Conservation (phyloP, 2,888 invertebrate genomes). For the Netelia inedita region DNA sequence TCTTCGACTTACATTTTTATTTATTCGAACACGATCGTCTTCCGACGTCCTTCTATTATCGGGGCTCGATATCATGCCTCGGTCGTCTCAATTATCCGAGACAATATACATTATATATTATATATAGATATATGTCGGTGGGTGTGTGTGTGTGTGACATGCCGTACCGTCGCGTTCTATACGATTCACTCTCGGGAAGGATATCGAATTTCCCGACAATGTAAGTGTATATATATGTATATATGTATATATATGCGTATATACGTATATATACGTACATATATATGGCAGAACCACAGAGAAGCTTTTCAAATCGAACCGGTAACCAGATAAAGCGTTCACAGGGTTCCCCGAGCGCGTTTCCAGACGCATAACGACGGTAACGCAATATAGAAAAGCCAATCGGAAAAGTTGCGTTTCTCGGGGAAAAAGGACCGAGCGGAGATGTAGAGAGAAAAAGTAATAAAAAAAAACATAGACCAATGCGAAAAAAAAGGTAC, state of each 20-base stretch:
- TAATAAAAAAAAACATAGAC: neutral
- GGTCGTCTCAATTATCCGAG: conserved; percentile 57
- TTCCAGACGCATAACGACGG: conserved; percentile 13
- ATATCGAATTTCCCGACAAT: conserved; percentile 49
- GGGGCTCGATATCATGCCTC: conserved; percentile 2
- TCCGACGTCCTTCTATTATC: conserved; percentile 34
- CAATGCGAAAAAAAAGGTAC: conserved; percentile 7
- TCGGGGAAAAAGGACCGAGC: neutral
- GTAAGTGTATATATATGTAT: neutral
- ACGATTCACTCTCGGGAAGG: conserved; percentile 19
- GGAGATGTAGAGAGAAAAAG: neutral
- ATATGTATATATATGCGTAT: neutral
- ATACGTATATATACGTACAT: neutral
- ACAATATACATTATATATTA: neutral
- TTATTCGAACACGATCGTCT: conserved; percentile 46
- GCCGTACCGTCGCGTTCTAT: conserved; percentile 12
- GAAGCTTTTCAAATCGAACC: neutral
- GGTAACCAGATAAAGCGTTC: conserved; percentile 5
- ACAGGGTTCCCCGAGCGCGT: neutral
- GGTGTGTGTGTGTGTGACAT: neutral
- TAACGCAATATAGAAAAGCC: conserved; percentile 3
- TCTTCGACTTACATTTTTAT: conserved; percentile 29
- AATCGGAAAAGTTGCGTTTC: neutral
- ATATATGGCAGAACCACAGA: neutral
- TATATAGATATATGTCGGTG: neutral